These are phyloP conservation scores for Neoaliturus tenellus DNA, from an alignment of 2,888 invertebrate genomes.

Conservation along the genomic window DNA sequence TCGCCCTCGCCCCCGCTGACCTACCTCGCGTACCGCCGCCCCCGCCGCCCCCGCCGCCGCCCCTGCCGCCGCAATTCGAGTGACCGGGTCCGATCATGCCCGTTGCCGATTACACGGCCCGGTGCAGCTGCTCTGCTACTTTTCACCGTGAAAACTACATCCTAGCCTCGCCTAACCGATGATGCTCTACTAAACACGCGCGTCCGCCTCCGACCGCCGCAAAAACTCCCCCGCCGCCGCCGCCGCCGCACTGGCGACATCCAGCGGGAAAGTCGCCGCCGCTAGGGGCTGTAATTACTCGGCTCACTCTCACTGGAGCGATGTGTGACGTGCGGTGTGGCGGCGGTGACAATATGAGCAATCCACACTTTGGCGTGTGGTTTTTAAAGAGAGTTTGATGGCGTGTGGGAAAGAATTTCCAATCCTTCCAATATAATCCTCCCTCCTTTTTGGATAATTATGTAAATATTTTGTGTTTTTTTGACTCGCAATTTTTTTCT, in stretches of 20 bases:
- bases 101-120: slow-evolving; percentile 9
- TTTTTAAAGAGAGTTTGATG: too few species aligned
- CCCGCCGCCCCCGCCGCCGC: not conserved
- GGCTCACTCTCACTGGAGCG: not conserved
- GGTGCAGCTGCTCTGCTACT: slow-evolving; percentile 7
- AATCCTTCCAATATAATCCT: too few species aligned
- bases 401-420: too few species aligned
- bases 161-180: not conserved
- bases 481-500: too few species aligned
- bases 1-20: not conserved
- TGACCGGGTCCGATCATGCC: not conserved
- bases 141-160: slow-evolving; percentile 37
- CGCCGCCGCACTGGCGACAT: not conserved
- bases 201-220: not conserved
- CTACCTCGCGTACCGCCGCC: not conserved
- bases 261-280: not conserved
- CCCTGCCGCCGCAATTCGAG: not conserved
- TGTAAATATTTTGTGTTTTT: too few species aligned
- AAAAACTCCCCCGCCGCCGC: not conserved
- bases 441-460: too few species aligned
- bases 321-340: too few species aligned
- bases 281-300: not conserved
- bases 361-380: too few species aligned
- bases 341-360: too few species aligned
- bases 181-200: slow-evolving; percentile 39